A percentile compares a stretch with the other conserved stretches of the same genome.
Evolutionary conservation across 2,888 invertebrate species (phyloP).

Genomic region (Uloborus plumipes): DNA sequence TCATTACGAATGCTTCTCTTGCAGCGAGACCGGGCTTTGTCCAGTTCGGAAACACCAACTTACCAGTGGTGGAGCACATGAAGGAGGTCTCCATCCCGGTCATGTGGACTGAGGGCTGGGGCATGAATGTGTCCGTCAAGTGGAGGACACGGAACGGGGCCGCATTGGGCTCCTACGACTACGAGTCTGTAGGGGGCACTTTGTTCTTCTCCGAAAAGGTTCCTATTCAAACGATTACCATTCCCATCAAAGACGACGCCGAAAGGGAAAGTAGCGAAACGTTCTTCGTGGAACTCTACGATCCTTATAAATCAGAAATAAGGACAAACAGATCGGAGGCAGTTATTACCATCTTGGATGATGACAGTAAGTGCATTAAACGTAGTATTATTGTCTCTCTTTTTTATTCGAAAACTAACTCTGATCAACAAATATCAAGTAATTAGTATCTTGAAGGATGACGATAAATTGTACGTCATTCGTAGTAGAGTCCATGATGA

Average conservation of each 20-base stretch:
- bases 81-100: conserved; percentile 8
- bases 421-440: no score
- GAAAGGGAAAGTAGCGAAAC: conserved; percentile 7
- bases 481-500: no score
- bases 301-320: conserved; percentile 16
- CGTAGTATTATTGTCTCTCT: no score
- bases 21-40: conserved; percentile 37
- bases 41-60: background rate
- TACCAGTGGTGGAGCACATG: conserved; percentile 2
- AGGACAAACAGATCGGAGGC: background rate
- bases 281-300: conserved; percentile 12
- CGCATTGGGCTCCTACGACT: background rate
- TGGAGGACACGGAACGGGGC: conserved; percentile 6
- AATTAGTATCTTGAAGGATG: no score
- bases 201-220: conserved; percentile 23
- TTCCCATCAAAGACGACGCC: conserved; percentile 18
- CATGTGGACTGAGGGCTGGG: conserved; percentile 14
- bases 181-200: background rate
- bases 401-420: no score
- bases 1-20: background rate
- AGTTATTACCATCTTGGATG: conserved; percentile 5
- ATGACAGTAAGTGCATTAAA: conserved; percentile 18
- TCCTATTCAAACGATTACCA: background rate
- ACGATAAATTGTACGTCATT: no score
- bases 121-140: conserved; percentile 10